Conservation (phyloP, 2,888 invertebrate species). For the Lochmaea crataegi region DNA sequence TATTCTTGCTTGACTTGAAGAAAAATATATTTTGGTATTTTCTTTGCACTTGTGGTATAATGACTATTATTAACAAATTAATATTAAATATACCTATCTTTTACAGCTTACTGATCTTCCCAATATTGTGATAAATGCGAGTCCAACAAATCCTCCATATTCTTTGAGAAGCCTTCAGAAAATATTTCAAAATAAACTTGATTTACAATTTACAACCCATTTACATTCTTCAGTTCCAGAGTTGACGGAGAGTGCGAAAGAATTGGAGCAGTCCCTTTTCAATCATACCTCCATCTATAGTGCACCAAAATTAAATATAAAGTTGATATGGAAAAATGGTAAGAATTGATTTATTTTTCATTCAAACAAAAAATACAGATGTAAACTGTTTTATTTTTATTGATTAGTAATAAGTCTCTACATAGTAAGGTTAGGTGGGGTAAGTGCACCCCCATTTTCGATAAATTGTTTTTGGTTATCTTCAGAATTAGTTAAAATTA, state of each 20-base stretch:
- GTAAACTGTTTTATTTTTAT: too few species aligned
- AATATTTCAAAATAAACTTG: slow-evolving; percentile 66
- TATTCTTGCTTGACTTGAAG: too few species aligned
- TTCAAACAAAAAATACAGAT: slow-evolving; percentile 1
- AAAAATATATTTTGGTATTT: neutral
- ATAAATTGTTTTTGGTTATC: too few species aligned
- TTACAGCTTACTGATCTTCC: slow-evolving; percentile 42
- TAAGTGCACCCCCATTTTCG: too few species aligned
- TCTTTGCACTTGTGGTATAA: neutral
- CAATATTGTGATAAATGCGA: slow-evolving; percentile 73
- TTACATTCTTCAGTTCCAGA: slow-evolving; percentile 73
- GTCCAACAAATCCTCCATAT: slow-evolving; percentile 75
- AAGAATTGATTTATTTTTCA: slow-evolving; percentile 56
- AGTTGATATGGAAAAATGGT: slow-evolving; percentile 84
- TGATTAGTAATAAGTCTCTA: too few species aligned
- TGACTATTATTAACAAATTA: neutral
- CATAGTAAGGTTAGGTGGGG: too few species aligned
- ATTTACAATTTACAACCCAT: slow-evolving; percentile 70
- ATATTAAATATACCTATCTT: neutral
- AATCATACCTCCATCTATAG: slow-evolving; percentile 48
- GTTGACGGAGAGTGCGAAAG: slow-evolving; percentile 63
- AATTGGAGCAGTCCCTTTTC: slow-evolving; percentile 60
- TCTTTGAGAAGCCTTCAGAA: slow-evolving; percentile 73
- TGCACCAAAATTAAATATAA: slow-evolving; percentile 68
- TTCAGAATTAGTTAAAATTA: too few species aligned